Evolutionary conservation across 1,140 invertebrate genomes (phyloP), one percentile per base, ranked within the genome.

Genomic region (Pseudomyrmex concolor): DNA sequence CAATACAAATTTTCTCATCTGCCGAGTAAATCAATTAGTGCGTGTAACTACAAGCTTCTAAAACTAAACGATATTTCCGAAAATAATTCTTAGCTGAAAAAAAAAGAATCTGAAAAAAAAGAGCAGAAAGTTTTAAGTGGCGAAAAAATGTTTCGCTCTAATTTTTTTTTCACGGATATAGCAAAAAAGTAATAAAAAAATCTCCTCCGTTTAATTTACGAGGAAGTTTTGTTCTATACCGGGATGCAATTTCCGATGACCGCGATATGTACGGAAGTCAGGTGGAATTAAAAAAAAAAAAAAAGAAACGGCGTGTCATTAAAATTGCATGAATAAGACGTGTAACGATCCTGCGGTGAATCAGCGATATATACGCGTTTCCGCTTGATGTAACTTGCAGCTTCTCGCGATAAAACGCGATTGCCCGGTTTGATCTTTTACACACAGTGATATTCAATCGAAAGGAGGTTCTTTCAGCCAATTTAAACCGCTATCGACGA

Each of bases 361-460:
- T 67, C 62, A 22, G 17, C 51, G 17, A 22, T 17, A 78, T 54
- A 12, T 17, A 9, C 17, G 74, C 50, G 51, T 45, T 77, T 67
- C 62, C 74, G 19, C 19, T 59, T 43, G 70, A 34, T 43, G 54
- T 45, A 22, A 12, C 7, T 34, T 17, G 72, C 25, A 2, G 8
- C 3, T 12, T 45, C 22, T 19, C 59, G 54, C 43, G 43, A 73
- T 73, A 50, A 43, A 54, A 15, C 17, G 48, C 13, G 62, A 64
- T 55, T 34, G 48, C 19, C 10, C 25, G 2, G 1, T 25, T 22
- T 8, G 48, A 34, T 34, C 34, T 64, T 67, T 25, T 2, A 15
- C 66, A 17, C 51, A 34, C n/a, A 13, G n/a, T 25, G 64, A 80
- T 50, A 50, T 80, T 80, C 54, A 10, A 80, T 80, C 55, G 10